These are phyloP conservation scores for Pristionchus japonicus DNA, from an alignment of 2,888 invertebrate species.

Conservation along the genomic window DNA sequence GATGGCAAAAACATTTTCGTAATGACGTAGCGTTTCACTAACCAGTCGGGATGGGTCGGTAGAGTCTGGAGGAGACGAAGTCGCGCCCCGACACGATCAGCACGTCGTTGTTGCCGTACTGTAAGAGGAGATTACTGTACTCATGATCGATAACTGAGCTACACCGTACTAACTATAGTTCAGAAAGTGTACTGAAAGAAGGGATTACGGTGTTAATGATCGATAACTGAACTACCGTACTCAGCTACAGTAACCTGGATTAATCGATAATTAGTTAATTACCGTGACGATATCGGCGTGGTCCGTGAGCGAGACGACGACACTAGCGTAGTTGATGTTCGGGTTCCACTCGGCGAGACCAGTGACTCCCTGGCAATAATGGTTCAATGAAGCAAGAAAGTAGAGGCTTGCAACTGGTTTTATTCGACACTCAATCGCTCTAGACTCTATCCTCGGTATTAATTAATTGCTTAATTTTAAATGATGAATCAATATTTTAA, in stretches of 20 bases:
- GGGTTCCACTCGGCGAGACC: conserved; percentile 67
- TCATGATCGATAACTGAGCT: no score
- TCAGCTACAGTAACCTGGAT: neutral
- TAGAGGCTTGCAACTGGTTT: no score
- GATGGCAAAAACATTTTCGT: no score
- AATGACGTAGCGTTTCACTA: neutral
- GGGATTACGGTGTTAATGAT: neutral
- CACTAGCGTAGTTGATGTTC: conserved; percentile 66
- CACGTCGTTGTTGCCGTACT: conserved; percentile 49
- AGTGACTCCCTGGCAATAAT: conserved; percentile 45
- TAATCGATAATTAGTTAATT: neutral
- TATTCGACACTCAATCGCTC: no score
- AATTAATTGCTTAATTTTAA: no score
- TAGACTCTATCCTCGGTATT: no score
- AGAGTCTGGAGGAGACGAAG: conserved; percentile 45
- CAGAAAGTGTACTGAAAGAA: no score
- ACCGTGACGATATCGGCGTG: conserved; percentile 66
- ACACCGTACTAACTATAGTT: no score
- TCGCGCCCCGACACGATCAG: conserved; percentile 46
- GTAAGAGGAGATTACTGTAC: no score
- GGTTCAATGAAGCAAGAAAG: no score
- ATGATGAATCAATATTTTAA: neutral
- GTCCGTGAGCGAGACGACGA: conserved; percentile 61
- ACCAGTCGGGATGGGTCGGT: conserved; percentile 42
- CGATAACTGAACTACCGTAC: neutral